Percentiles rank a stretch among this genome's conserved stretches.
Conservation (phyloP, 37 sponge, comb jelly and placozoan genomes). For the Haliclona indistincta region DNA sequence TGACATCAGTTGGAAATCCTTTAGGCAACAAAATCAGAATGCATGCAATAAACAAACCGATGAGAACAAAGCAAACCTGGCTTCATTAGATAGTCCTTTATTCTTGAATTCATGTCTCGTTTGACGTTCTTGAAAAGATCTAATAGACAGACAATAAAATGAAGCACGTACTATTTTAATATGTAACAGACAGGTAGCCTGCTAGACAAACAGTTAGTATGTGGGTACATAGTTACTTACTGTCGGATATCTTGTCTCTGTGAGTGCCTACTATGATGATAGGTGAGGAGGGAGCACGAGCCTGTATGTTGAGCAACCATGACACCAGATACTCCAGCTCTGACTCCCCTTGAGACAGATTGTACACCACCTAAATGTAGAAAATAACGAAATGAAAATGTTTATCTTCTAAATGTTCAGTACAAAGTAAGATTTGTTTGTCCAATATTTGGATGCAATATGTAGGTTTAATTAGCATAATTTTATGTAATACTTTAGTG, state of each 20-base stretch:
- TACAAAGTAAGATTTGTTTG: too few relatives aligned
- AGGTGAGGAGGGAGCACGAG: constrained; percentile 72
- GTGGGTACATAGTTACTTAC: constrained; percentile 1
- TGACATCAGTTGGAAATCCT: constrained; percentile 50
- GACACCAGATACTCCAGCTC: constrained; percentile 49
- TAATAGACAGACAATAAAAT: background rate
- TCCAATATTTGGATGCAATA: too few relatives aligned
- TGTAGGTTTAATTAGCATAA: too few relatives aligned
- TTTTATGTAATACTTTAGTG: too few relatives aligned
- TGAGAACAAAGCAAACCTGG: constrained; percentile 11
- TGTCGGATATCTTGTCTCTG: constrained; percentile 40
- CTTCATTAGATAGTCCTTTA: constrained; percentile 3
- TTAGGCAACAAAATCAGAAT: background rate
- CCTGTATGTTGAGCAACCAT: constrained; percentile 84
- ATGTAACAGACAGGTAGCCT: background rate
- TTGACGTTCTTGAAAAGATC: background rate
- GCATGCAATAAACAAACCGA: background rate
- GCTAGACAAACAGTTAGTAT: background rate
- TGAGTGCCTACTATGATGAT: constrained; percentile 80
- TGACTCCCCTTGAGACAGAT: constrained; percentile 39
- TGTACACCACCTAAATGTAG: constrained; percentile 53
- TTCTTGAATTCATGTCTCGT: background rate
- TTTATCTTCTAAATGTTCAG: too few relatives aligned
- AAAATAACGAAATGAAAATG: background rate
- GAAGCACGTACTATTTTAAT: background rate